phyloP scores from a whole-genome alignment of 2,888 invertebrate genomes.

The Agrochola lychnidis region DNA sequence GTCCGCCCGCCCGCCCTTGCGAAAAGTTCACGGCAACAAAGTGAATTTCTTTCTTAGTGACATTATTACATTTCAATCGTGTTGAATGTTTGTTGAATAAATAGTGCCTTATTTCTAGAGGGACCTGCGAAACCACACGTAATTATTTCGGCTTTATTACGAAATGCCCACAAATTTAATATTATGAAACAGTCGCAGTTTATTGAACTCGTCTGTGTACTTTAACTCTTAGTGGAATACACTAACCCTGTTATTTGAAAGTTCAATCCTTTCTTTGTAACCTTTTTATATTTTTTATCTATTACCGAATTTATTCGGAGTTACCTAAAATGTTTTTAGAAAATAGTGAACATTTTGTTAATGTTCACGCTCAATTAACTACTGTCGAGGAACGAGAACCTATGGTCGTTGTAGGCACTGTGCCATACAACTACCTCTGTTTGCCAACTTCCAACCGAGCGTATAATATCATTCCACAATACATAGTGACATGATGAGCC shows the following conservation, averaged over 20 bases:
- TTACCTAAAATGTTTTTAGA: background rate
- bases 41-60: constrained; percentile 81
- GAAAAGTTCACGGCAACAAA: constrained; percentile 87
- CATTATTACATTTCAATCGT: constrained; percentile 81
- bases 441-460: constrained; percentile 49
- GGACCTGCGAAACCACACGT: constrained; percentile 66
- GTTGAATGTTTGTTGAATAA: constrained; percentile 75
- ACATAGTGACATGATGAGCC: constrained; percentile 26
- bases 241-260: constrained; percentile 35
- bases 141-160: constrained; percentile 44
- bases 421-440: constrained; percentile 40
- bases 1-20: constrained; percentile 80
- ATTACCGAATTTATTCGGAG: constrained; percentile 9
- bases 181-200: constrained; percentile 44
- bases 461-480: constrained; percentile 36
- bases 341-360: constrained; percentile 2
- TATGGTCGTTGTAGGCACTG: constrained; percentile 39
- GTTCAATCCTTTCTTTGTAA: constrained; percentile 20
- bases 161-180: constrained; percentile 39
- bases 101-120: constrained; percentile 73
- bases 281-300: background rate
- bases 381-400: constrained; percentile 12
- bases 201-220: constrained; percentile 53
- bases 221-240: constrained; percentile 30
- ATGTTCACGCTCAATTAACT: constrained; percentile 20